Evolutionary conservation across 1,140 invertebrate species (phyloP).

Genomic region (Callitettix versicolor): DNA sequence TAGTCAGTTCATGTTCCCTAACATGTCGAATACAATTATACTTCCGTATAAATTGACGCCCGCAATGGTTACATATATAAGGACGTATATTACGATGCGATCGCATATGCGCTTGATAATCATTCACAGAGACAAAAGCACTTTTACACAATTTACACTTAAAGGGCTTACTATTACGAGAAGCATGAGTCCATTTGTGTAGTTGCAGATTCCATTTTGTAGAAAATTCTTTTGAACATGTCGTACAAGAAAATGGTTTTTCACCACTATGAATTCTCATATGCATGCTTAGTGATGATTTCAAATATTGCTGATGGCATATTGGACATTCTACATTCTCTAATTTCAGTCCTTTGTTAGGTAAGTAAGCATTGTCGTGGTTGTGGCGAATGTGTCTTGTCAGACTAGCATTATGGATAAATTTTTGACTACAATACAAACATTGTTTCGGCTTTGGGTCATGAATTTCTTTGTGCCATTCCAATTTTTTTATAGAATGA

Average conservation of each 20-base stretch:
- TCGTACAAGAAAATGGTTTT: slow-evolving; percentile 62
- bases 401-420: slow-evolving; percentile 67
- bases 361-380: slow-evolving; percentile 65
- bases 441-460: slow-evolving; percentile 72
- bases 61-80: slow-evolving; percentile 87
- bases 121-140: slow-evolving; percentile 66
- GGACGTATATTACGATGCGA: slow-evolving; percentile 67
- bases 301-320: slow-evolving; percentile 67
- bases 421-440: slow-evolving; percentile 69
- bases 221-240: slow-evolving; percentile 74
- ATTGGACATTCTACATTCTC: slow-evolving; percentile 67
- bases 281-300: slow-evolving; percentile 67
- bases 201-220: slow-evolving; percentile 83
- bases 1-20: slow-evolving; percentile 78
- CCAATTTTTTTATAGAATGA: slow-evolving; percentile 67
- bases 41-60: slow-evolving; percentile 84
- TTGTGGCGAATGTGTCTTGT: slow-evolving; percentile 70
- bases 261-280: slow-evolving; percentile 65
- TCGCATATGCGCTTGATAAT: slow-evolving; percentile 74
- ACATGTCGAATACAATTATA: slow-evolving; percentile 86
- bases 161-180: slow-evolving; percentile 68
- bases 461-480: slow-evolving; percentile 78
- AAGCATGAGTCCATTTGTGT: slow-evolving; percentile 81
- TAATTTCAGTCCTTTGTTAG: slow-evolving; percentile 41
- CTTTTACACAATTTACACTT: slow-evolving; percentile 75